Evolutionary conservation across 2,797 vertebrate genomes (phyloP).

Genomic region (Ateles fusciceps): DNA sequence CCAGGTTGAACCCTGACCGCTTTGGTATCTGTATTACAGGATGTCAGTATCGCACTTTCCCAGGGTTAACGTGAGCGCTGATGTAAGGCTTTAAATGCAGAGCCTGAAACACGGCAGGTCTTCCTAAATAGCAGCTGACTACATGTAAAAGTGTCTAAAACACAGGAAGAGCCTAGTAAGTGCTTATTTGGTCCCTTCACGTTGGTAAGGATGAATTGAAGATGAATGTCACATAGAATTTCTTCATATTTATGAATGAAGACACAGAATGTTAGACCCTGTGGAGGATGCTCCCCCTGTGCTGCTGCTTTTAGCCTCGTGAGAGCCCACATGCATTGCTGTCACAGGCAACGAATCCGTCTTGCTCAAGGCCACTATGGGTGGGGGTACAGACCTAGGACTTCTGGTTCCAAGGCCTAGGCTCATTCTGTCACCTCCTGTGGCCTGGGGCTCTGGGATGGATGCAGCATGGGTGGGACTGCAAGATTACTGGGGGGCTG

Average conservation of each 20-base stretch:
- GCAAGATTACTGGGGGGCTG: not conserved
- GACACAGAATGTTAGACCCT: accelerated
- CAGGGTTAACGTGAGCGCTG: not conserved
- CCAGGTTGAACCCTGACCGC: not conserved
- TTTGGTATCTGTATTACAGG: too few species aligned
- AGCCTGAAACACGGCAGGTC: not conserved
- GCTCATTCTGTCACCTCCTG: not conserved
- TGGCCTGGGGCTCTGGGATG: not conserved
- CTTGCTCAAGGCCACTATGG: accelerated
- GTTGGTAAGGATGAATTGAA: accelerated
- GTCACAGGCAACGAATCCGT: accelerated
- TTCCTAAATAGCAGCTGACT: not conserved
- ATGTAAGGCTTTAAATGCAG: accelerated
- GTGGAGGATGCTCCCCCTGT: accelerated
- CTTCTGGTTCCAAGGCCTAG: not conserved
- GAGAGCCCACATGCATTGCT: accelerated
- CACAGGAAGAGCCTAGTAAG: accelerated
- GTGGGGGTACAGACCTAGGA: too few species aligned
- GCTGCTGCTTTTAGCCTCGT: too few species aligned
- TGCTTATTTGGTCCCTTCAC: not conserved
- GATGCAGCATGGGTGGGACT: not conserved
- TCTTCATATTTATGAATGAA: accelerated
- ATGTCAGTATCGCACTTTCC: too few species aligned
- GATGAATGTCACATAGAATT: accelerated
- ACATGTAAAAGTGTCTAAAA: accelerated